These are phyloP conservation scores for Platalea minor DNA, from an alignment of 2,797 vertebrate genomes.

Conservation along the genomic window DNA sequence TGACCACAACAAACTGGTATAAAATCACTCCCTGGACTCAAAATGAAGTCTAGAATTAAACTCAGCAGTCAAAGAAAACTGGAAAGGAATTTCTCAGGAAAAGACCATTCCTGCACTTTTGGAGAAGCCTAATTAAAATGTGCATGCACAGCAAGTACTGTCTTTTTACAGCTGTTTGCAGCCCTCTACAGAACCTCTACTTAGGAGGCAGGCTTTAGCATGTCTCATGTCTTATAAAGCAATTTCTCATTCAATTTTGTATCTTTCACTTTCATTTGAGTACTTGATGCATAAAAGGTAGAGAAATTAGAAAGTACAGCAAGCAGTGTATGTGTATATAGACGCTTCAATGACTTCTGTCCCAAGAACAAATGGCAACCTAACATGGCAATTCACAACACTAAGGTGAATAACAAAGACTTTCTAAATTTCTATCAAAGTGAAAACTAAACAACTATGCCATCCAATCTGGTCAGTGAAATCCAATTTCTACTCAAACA, in stretches of 20 bases:
- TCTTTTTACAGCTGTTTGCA: not conserved
- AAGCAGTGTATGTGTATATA: not conserved
- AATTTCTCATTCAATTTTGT: not conserved
- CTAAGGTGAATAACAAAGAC: not conserved
- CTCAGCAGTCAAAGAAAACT: not conserved
- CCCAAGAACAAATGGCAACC: not conserved
- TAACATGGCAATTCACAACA: not conserved
- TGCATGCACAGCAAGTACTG: not conserved
- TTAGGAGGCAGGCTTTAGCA: not conserved
- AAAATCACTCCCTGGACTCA: not conserved
- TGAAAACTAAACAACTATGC: not conserved
- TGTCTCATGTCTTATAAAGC: not conserved
- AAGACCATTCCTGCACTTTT: not conserved
- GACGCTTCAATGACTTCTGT: not conserved
- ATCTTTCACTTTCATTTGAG: not conserved
- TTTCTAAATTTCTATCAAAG: not conserved
- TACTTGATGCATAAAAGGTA: not conserved
- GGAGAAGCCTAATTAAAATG: not conserved
- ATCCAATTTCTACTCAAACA: not conserved
- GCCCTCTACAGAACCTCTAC: not conserved
- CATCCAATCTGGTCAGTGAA: not conserved
- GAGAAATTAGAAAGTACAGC: not conserved
- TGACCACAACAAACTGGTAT: not conserved
- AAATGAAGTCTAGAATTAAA: not conserved
- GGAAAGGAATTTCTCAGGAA: not conserved